A percentile compares a stretch with the other conserved stretches of the same genome.
These are phyloP conservation scores for Portevinia maculata DNA, from an alignment of 2,888 invertebrate genomes.

Conservation along the genomic window DNA sequence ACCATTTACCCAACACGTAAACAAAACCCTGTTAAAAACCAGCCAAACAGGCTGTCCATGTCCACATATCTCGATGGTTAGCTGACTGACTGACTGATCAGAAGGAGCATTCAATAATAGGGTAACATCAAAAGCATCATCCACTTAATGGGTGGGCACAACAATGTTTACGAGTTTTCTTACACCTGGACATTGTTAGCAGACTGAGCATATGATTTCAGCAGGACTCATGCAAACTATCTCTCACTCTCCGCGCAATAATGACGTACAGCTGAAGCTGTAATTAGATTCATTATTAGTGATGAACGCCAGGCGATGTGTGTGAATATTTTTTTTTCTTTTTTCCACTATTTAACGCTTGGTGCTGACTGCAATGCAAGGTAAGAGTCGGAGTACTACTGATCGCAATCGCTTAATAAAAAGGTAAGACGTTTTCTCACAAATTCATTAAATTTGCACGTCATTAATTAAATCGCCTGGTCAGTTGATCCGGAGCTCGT, in stretches of 20 bases:
- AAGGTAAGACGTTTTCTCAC: slow-evolving; percentile 46
- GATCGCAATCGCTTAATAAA: slow-evolving; percentile 58
- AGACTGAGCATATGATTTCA: slow-evolving; percentile 1
- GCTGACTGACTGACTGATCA: slow-evolving; percentile 24
- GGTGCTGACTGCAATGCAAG: slow-evolving; percentile 39
- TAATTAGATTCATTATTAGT: slow-evolving; percentile 69
- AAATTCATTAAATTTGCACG: slow-evolving; percentile 36
- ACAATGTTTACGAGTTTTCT: slow-evolving; percentile 44
- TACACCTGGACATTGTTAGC: slow-evolving; percentile 52
- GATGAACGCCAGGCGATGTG: slow-evolving; percentile 42
- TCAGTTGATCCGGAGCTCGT: slow-evolving; percentile 21
- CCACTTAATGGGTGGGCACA: slow-evolving; percentile 42
- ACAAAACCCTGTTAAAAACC: slow-evolving; percentile 2
- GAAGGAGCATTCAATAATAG: slow-evolving; percentile 11
- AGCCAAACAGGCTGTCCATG: slow-evolving; percentile 16
- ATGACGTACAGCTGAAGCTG: slow-evolving; percentile 52
- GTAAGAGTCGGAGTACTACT: background rate
- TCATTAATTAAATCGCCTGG: slow-evolving; percentile 12
- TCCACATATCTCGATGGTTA: slow-evolving; percentile 24
- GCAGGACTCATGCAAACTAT: slow-evolving; percentile 8
- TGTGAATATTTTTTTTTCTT: slow-evolving; percentile 39
- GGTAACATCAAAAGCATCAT: slow-evolving; percentile 33
- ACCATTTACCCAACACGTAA: background rate
- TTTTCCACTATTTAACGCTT: slow-evolving; percentile 39
- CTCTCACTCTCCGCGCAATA: slow-evolving; percentile 3